Conservation (phyloP, 2,113 vertebrate species). For the Columbina picui region DNA sequence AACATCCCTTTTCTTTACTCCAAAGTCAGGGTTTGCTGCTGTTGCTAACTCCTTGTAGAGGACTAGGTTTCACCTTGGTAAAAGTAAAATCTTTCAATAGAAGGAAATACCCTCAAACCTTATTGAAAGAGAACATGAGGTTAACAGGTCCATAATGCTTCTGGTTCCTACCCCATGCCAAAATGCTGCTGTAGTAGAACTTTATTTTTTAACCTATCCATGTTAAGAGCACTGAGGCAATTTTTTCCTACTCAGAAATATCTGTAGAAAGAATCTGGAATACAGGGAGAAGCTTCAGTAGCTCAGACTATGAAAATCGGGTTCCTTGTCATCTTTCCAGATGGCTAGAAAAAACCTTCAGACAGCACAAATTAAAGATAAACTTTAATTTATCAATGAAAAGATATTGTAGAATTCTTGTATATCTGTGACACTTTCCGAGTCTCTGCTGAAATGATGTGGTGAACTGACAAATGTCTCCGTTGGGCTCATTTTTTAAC, state of each 20-base stretch:
- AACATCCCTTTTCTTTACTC: background rate
- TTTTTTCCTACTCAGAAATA: background rate
- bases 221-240: background rate
- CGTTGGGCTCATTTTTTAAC: background rate
- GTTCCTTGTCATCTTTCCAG: slow-evolving; percentile 66
- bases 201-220: slow-evolving; percentile 3
- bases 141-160: background rate
- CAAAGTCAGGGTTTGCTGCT: background rate
- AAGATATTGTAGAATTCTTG: slow-evolving; percentile 64
- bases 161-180: background rate
- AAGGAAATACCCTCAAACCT: background rate
- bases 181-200: background rate
- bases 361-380: slow-evolving; percentile 60
- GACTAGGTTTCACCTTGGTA: background rate
- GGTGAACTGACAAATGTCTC: slow-evolving; percentile 49
- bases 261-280: slow-evolving; percentile 50
- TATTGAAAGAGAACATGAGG: background rate
- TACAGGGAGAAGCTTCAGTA: slow-evolving; percentile 57
- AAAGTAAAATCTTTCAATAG: background rate
- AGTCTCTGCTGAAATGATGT: slow-evolving; percentile 40
- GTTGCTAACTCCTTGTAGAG: background rate
- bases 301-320: slow-evolving; percentile 64
- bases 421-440: slow-evolving; percentile 55
- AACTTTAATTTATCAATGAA: slow-evolving; percentile 71
- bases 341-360: slow-evolving; percentile 67